Evolutionary conservation across 2,888 invertebrate species (phyloP).

Genomic region (Caenorhabditis uteleia): DNA sequence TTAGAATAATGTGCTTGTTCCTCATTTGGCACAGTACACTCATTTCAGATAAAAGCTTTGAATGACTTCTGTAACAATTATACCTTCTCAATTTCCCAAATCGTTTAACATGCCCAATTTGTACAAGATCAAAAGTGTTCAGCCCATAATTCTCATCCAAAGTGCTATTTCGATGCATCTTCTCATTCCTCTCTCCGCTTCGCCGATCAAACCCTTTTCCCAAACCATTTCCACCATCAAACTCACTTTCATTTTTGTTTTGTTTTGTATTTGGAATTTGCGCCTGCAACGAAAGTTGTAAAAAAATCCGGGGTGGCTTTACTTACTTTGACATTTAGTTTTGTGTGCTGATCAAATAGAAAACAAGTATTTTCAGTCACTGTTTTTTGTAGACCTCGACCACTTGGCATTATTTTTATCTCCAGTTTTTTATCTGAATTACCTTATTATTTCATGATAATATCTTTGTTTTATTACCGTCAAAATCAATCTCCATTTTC

Average conservation of each 20-base stretch:
- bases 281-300: background rate
- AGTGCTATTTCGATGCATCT: background rate
- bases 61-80: conserved; percentile 27
- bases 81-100: background rate
- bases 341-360: conserved; percentile 15
- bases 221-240: no score
- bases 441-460: background rate
- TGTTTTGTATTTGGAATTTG: background rate
- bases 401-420: conserved; percentile 23
- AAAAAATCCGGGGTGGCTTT: no score
- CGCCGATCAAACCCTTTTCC: no score
- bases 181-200: conserved; percentile 13
- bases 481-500: conserved; percentile 16
- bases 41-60: conserved; percentile 19
- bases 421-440: conserved; percentile 22
- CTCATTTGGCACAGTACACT: conserved; percentile 4
- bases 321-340: conserved; percentile 14
- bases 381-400: conserved; percentile 14
- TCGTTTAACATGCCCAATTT: conserved; percentile 19
- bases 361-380: conserved; percentile 21
- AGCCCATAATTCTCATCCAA: conserved; percentile 4
- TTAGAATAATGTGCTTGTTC: conserved; percentile 15
- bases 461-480: conserved; percentile 13
- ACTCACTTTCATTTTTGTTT: conserved; percentile 1
- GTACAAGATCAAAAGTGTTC: conserved; percentile 15